phyloP scores from a whole-genome alignment of 2,113 vertebrate species.

The western clawed frog (Xenopus tropicalis) region DNA sequence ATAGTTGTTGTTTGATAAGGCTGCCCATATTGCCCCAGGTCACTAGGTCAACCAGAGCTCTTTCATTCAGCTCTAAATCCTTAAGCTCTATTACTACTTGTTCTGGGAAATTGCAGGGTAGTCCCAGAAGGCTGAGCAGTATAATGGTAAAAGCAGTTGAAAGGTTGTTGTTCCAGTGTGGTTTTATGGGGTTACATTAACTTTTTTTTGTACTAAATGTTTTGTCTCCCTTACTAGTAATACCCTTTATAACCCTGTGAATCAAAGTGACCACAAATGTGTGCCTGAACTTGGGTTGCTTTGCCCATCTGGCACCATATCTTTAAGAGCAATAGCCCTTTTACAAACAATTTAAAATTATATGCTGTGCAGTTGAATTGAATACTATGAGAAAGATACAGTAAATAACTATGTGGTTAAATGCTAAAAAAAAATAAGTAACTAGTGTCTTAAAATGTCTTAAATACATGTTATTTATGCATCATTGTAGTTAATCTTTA shows the following conservation, averaged over 20 bases:
- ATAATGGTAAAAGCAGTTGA: constrained; percentile 5
- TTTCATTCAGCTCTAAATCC: constrained; percentile 10
- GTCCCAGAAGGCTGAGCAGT: constrained; percentile 7
- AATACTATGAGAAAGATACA: too few relatives aligned
- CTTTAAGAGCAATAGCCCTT: background rate
- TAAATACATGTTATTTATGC: too few relatives aligned
- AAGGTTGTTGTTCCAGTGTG: background rate
- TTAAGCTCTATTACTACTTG: constrained; percentile 9
- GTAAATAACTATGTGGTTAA: too few relatives aligned
- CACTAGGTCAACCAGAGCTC: constrained; percentile 6
- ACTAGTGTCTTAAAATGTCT: too few relatives aligned
- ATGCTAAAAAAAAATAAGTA: too few relatives aligned
- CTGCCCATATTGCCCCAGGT: constrained; percentile 31
- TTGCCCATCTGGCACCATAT: background rate
- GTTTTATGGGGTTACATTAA: background rate
- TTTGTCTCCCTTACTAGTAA: background rate
- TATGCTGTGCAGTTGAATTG: too few relatives aligned
- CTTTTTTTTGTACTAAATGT: background rate
- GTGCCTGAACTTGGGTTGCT: background rate
- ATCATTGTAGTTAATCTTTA: too few relatives aligned
- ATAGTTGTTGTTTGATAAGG: constrained; percentile 26
- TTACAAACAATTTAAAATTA: too few relatives aligned
- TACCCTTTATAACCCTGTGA: background rate
- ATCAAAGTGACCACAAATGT: background rate
- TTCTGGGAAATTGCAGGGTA: constrained; percentile 14